phyloP scores from a whole-genome alignment of 2,888 invertebrate genomes.

The Lasioglossum vierecki region DNA sequence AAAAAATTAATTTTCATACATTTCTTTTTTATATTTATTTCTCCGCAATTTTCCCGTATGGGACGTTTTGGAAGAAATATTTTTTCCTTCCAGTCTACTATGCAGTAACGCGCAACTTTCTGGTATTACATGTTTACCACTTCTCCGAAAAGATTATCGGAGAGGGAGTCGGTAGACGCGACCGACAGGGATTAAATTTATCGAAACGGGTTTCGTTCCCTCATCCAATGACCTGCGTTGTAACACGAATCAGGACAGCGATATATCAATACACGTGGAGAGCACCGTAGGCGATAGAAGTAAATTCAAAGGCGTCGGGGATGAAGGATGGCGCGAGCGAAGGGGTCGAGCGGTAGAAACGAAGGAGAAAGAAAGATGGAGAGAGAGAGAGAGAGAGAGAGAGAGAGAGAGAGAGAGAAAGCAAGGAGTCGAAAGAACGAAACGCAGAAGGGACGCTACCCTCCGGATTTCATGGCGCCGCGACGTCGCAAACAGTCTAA shows the following conservation, averaged over 20 bases:
- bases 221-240: constrained; percentile 54
- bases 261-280: constrained; percentile 59
- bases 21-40: too few relatives aligned
- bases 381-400: constrained; percentile 29
- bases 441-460: constrained; percentile 52
- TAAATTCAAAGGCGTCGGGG: constrained; percentile 75
- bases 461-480: constrained; percentile 73
- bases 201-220: constrained; percentile 12
- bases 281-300: constrained; percentile 63
- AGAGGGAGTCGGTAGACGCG: neutral
- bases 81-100: too few relatives aligned
- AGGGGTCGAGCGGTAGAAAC: constrained; percentile 24
- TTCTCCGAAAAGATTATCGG: neutral
- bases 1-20: too few relatives aligned
- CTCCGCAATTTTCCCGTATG: too few relatives aligned
- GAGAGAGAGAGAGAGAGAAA: constrained; percentile 25
- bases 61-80: too few relatives aligned
- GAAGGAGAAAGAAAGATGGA: constrained; percentile 20
- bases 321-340: constrained; percentile 69
- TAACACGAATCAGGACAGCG: constrained; percentile 54
- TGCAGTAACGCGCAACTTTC: too few relatives aligned
- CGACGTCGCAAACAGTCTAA: constrained; percentile 70
- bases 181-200: constrained; percentile 21
- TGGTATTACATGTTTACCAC: too few relatives aligned
- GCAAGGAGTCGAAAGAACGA: constrained; percentile 44